Conservation (phyloP, 2,797 vertebrate genomes). For the Carduelis carduelis region DNA sequence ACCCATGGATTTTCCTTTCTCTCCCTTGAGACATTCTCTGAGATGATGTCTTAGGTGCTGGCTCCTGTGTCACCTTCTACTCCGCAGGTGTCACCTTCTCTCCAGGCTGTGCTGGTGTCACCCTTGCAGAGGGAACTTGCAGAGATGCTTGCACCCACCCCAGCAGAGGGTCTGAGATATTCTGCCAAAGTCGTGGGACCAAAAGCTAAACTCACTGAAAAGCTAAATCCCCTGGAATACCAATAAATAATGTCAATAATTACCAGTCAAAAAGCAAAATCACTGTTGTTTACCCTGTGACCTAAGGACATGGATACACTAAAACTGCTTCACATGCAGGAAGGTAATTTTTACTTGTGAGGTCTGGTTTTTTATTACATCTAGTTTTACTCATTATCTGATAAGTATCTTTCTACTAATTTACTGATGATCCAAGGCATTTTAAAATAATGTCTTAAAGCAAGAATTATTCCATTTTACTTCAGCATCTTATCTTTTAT, state of each 20-base stretch:
- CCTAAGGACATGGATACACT: neutral
- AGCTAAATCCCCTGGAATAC: neutral
- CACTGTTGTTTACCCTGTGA: fast-evolving
- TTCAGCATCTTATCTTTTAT: neutral
- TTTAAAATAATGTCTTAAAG: neutral
- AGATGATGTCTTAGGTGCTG: neutral
- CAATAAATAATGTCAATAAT: neutral
- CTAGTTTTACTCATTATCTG: neutral
- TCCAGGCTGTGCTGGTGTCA: neutral
- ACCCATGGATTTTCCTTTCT: neutral
- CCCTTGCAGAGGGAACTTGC: neutral
- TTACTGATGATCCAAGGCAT: neutral
- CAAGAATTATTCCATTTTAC: neutral
- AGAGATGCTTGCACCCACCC: neutral
- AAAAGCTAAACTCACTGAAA: neutral
- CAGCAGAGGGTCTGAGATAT: neutral
- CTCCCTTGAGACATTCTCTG: neutral
- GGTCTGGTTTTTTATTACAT: neutral
- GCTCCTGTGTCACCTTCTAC: neutral
- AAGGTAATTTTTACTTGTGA: neutral
- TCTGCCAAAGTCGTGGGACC: neutral
- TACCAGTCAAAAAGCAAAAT: neutral
- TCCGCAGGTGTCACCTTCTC: neutral
- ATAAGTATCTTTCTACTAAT: neutral
- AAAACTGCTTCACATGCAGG: neutral